Percentiles rank a stretch among this genome's conserved stretches.
phyloP scores from a whole-genome alignment of 2,113 vertebrate species.

The Scophthalmus maximus region DNA sequence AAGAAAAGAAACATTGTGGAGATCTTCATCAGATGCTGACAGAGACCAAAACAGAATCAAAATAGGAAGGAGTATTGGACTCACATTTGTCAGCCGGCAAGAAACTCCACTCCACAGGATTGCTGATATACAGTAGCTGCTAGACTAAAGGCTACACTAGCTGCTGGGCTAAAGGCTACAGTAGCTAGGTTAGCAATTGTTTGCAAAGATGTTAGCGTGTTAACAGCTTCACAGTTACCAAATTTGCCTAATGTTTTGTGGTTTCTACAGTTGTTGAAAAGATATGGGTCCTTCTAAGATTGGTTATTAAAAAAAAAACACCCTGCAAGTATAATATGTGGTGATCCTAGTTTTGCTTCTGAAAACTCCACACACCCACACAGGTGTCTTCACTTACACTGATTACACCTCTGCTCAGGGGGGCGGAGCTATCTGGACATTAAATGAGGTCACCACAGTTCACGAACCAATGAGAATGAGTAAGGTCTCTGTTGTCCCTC shows the following conservation, averaged over 20 bases:
- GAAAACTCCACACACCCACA: background rate
- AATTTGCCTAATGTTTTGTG: too few species aligned
- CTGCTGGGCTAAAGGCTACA: too few species aligned
- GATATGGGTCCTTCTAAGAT: too few species aligned
- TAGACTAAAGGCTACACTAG: too few species aligned
- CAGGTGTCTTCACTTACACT: background rate
- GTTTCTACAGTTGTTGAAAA: too few species aligned
- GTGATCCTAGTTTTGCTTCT: too few species aligned
- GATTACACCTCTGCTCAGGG: background rate
- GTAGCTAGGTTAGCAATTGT: too few species aligned
- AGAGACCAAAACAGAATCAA: background rate
- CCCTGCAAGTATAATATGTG: background rate
- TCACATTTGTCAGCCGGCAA: background rate
- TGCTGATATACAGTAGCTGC: too few species aligned
- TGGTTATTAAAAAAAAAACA: background rate
- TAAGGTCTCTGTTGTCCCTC: background rate
- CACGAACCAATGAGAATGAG: background rate
- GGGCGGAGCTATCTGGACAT: background rate
- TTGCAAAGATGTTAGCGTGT: too few species aligned
- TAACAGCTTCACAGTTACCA: too few species aligned
- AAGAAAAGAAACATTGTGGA: background rate
- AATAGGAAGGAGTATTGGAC: background rate
- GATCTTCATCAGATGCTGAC: background rate
- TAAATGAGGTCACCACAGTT: background rate
- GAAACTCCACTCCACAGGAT: background rate